phyloP scores from a whole-genome alignment of 1,140 invertebrate genomes.

The Andrena cerasifolii region DNA sequence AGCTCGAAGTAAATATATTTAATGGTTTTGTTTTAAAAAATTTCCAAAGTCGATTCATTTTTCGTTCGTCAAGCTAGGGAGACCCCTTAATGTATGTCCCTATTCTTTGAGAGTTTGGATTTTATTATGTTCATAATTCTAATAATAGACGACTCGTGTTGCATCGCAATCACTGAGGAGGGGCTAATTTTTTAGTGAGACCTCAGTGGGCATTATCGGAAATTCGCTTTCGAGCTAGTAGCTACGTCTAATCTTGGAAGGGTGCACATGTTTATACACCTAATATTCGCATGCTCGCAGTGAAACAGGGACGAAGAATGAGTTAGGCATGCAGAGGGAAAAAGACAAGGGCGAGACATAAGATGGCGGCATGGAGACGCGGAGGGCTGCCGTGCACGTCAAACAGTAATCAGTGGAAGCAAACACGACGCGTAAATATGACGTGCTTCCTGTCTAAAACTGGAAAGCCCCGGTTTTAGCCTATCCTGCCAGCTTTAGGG shows the following conservation, averaged over 20 bases:
- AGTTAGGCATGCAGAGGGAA: conserved; percentile 4
- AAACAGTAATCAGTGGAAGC: conserved; percentile 72
- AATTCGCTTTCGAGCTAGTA: background rate
- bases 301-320: background rate
- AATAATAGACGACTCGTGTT: too few species aligned
- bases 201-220: too few species aligned
- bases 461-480: conserved; percentile 12
- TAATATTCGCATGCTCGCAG: background rate
- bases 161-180: too few species aligned
- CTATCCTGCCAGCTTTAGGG: background rate
- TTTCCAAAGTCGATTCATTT: too few species aligned
- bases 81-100: too few species aligned
- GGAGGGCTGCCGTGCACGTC: conserved; percentile 59
- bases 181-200: too few species aligned
- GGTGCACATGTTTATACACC: too few species aligned
- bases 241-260: background rate
- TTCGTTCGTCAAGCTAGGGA: too few species aligned
- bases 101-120: too few species aligned
- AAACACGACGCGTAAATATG: conserved; percentile 72
- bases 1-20: too few species aligned
- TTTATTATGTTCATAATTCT: too few species aligned
- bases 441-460: conserved; percentile 49
- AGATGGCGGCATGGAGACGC: conserved; percentile 35
- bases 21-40: too few species aligned
- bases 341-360: conserved; percentile 51